phyloP scores from a whole-genome alignment of 2,797 vertebrate genomes.

The Telmatherina bonti region DNA sequence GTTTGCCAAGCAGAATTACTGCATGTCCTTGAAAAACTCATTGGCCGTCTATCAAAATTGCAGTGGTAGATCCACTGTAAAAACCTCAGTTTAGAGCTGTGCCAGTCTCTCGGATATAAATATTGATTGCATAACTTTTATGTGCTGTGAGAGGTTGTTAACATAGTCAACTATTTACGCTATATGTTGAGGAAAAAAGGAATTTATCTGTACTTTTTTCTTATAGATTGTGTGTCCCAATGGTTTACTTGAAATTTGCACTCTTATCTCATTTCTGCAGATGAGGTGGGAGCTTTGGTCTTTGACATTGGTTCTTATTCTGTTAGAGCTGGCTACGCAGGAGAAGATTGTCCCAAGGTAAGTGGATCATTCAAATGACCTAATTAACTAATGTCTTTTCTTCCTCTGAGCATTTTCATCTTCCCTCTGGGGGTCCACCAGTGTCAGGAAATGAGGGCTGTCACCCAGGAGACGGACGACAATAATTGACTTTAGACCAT shows the following conservation, averaged over 20 bases:
- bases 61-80: neutral
- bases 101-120: neutral
- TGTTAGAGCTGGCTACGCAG: slow-evolving; percentile 97
- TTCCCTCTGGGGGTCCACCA: slow-evolving; percentile 38
- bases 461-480: slow-evolving; percentile 58
- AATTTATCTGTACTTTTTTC: neutral
- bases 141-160: neutral
- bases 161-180: neutral
- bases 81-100: neutral
- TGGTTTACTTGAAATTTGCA: neutral
- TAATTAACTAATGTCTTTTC: slow-evolving; percentile 67
- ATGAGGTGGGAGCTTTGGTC: slow-evolving; percentile 98
- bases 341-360: slow-evolving; percentile 99
- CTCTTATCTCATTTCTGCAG: slow-evolving; percentile 74
- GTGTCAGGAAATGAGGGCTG: slow-evolving; percentile 69
- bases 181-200: neutral
- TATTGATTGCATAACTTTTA: neutral
- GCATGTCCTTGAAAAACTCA: too few relatives aligned
- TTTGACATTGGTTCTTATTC: slow-evolving; percentile 99
- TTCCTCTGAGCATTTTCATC: slow-evolving; percentile 52
- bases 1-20: too few relatives aligned
- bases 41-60: too few relatives aligned
- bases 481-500: slow-evolving; percentile 64
- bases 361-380: slow-evolving; percentile 62
- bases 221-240: neutral